These are phyloP conservation scores for Pimephales promelas DNA, from an alignment of 2,113 vertebrate species.

Conservation along the genomic window DNA sequence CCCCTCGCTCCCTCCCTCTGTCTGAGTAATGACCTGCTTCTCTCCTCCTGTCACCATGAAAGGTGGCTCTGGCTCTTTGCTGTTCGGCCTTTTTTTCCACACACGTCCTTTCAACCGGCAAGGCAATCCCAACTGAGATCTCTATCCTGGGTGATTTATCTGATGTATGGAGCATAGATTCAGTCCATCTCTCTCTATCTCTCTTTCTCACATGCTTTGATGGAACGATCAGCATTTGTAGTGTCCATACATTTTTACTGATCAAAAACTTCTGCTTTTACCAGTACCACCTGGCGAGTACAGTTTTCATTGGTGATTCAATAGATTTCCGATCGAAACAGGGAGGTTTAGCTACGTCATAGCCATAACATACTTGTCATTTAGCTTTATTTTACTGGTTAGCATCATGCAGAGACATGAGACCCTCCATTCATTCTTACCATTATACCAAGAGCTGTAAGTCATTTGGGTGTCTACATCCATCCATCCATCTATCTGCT, in stretches of 20 bases:
- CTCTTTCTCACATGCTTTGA: background rate
- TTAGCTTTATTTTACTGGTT: background rate
- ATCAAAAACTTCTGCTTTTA: conserved; percentile 11
- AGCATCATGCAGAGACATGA: background rate
- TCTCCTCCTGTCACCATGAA: conserved; percentile 76
- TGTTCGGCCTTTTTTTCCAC: conserved; percentile 69
- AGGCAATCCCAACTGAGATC: conserved; percentile 80
- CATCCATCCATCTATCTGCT: no score
- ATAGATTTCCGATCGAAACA: background rate
- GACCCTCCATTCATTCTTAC: background rate
- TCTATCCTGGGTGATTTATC: conserved; percentile 78
- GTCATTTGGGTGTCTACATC: background rate
- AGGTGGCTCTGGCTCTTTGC: conserved; percentile 73
- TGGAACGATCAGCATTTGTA: conserved; percentile 21
- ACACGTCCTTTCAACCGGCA: conserved; percentile 73
- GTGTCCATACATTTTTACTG: conserved; percentile 15
- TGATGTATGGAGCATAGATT: conserved; percentile 66
- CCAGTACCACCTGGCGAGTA: background rate
- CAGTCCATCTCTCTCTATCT: conserved; percentile 38
- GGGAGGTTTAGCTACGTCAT: background rate
- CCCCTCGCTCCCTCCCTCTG: conserved; percentile 49
- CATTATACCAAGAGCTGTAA: background rate
- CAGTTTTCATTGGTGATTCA: background rate
- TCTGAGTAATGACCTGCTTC: conserved; percentile 78
- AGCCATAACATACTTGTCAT: background rate